Evolutionary conservation across 2,113 vertebrate genomes (phyloP).

Genomic region (Microcebus ravelobensis): DNA sequence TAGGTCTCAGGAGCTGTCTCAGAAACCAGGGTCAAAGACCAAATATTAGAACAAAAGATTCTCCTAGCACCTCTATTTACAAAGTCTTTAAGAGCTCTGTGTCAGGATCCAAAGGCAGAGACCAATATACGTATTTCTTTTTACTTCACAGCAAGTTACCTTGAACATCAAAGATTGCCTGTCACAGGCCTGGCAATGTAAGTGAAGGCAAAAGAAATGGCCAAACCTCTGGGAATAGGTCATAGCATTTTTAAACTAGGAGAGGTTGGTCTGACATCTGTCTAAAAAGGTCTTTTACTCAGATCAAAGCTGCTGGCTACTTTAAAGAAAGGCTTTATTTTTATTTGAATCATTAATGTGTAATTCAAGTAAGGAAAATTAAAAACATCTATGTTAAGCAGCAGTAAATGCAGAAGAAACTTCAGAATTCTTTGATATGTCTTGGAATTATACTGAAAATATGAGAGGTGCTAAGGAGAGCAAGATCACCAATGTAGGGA

Average conservation of each 20-base stretch:
- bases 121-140: background rate
- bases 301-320: background rate
- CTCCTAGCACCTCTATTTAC: background rate
- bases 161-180: background rate
- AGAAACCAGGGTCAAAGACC: background rate
- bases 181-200: background rate
- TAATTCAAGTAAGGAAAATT: background rate
- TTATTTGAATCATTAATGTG: background rate
- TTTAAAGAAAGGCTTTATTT: background rate
- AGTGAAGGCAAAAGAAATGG: slow-evolving; percentile 32
- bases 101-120: background rate
- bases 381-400: background rate
- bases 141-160: background rate
- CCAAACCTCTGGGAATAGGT: background rate
- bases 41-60: background rate
- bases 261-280: background rate
- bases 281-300: background rate
- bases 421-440: background rate
- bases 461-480: background rate
- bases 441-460: background rate
- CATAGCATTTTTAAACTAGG: background rate
- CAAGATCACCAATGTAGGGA: background rate
- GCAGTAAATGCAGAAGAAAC: background rate
- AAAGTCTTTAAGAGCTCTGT: background rate
- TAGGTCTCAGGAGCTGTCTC: background rate